phyloP scores from a whole-genome alignment of 2,113 vertebrate species.

The Sardina pilchardus region DNA sequence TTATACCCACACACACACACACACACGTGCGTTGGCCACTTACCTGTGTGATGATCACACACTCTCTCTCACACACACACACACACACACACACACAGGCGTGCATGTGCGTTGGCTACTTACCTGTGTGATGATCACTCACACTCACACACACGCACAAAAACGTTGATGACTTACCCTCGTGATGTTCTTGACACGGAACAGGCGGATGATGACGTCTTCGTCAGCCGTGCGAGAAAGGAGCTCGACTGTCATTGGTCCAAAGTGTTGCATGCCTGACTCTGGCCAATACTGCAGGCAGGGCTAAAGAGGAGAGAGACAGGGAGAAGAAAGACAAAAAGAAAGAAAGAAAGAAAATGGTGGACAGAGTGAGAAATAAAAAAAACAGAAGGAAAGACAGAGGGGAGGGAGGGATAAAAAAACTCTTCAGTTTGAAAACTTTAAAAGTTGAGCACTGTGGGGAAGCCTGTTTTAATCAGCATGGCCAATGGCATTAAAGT shows the following conservation, averaged over 20 bases:
- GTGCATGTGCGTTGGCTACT: background rate
- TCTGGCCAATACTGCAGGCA: constrained; percentile 94
- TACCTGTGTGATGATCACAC: background rate
- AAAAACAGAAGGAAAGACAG: background rate
- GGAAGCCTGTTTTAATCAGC: background rate
- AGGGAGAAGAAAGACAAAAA: background rate
- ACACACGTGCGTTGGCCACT: background rate
- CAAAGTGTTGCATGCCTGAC: constrained; percentile 88
- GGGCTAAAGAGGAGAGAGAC: constrained; percentile 53
- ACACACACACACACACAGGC: background rate
- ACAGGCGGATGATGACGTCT: constrained; percentile 88
- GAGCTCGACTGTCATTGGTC: constrained; percentile 92
- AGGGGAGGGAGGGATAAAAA: background rate
- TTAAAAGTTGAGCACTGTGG: background rate
- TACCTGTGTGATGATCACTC: background rate
- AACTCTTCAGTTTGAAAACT: background rate
- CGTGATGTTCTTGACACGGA: constrained; percentile 90
- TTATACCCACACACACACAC: background rate
- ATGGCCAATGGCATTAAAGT: background rate
- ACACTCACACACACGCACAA: constrained; percentile 5
- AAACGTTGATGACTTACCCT: constrained; percentile 72
- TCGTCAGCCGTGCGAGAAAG: constrained; percentile 84
- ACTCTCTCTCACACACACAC: background rate
- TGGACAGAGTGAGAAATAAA: accelerated
- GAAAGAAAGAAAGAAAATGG: background rate